phyloP scores from a whole-genome alignment of 2,113 vertebrate genomes.

The Rhipidura dahli region DNA sequence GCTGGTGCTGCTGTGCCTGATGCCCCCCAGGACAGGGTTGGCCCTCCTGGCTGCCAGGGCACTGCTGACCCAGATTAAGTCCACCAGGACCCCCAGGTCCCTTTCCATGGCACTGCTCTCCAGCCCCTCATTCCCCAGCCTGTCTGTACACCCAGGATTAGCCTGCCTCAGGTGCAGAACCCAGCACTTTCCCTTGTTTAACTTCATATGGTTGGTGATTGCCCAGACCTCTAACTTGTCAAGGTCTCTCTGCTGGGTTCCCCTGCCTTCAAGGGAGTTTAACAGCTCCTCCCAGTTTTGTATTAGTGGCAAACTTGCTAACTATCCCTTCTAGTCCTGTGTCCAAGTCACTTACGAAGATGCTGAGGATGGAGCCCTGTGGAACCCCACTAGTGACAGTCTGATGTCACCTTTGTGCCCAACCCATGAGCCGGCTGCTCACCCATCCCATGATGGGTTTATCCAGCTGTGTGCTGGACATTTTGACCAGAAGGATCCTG shows the following conservation, averaged over 20 bases:
- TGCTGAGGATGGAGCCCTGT: background rate
- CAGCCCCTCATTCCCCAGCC: background rate
- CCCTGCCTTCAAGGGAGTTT: background rate
- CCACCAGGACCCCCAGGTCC: background rate
- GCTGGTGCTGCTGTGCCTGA: too few species aligned
- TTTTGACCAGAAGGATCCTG: background rate
- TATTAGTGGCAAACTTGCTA: background rate
- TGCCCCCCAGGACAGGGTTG: rapidly evolving
- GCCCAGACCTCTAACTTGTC: background rate
- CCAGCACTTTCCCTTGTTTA: background rate
- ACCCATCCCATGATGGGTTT: background rate
- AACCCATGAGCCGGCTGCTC: background rate
- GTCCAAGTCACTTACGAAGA: background rate
- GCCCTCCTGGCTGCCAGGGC: background rate
- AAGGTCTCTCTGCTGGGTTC: background rate
- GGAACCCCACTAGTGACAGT: background rate
- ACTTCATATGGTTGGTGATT: background rate
- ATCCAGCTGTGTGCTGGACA: background rate
- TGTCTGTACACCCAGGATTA: background rate
- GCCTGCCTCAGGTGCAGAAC: background rate
- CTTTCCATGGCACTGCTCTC: rapidly evolving
- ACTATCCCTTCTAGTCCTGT: background rate
- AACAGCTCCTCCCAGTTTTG: background rate
- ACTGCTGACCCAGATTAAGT: background rate
- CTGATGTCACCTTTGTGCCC: background rate